Evolutionary conservation across 2,797 vertebrate species (phyloP).

Genomic region (Bryconaethiops microstoma): DNA sequence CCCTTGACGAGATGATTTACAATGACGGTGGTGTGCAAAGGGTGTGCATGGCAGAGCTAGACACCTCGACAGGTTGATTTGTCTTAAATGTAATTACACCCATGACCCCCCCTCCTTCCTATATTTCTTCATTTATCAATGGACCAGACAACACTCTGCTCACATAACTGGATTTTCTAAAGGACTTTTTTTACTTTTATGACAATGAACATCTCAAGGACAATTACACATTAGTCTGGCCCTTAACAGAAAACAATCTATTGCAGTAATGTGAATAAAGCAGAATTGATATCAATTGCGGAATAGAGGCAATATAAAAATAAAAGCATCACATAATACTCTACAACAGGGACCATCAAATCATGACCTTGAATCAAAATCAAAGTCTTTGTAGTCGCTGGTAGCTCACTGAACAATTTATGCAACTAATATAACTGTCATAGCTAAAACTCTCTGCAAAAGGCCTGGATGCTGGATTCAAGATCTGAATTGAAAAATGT

Average conservation of each 20-base stretch:
- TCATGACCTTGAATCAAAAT: too few relatives aligned
- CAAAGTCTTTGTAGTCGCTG: too few relatives aligned
- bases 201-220: constrained; percentile 42
- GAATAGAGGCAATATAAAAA: neutral
- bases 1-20: constrained; percentile 72
- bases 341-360: too few relatives aligned
- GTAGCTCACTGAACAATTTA: too few relatives aligned
- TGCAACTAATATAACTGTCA: too few relatives aligned
- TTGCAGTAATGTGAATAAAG: neutral
- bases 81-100: constrained; percentile 65
- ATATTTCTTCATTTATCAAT: constrained; percentile 61
- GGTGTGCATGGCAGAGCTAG: constrained; percentile 58
- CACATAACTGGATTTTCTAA: constrained; percentile 58
- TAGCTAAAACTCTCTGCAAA: too few relatives aligned
- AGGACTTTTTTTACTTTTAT: constrained; percentile 16
- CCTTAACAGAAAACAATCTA: constrained; percentile 14
- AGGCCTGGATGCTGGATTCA: too few relatives aligned
- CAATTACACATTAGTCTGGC: neutral
- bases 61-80: constrained; percentile 63
- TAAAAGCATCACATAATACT: too few relatives aligned
- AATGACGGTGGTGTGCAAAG: constrained; percentile 53
- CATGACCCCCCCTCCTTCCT: constrained; percentile 36
- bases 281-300: neutral
- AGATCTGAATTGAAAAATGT: too few relatives aligned
- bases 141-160: constrained; percentile 45